Conservation (phyloP, 2,113 vertebrate genomes). For the Strigops habroptila region DNA sequence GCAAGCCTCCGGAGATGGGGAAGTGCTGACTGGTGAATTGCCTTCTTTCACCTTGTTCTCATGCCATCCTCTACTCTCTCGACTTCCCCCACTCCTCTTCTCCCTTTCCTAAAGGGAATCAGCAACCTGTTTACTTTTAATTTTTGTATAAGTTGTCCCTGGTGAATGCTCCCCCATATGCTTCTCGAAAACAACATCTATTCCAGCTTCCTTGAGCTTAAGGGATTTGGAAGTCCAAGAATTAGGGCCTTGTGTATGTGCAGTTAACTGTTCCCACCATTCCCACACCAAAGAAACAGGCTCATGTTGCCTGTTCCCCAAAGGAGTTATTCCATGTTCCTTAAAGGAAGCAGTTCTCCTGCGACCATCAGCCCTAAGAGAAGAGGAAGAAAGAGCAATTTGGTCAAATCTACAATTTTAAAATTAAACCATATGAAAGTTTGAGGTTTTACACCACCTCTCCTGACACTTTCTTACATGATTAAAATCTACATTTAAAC, state of each 20-base stretch:
- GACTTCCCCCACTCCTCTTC: not conserved
- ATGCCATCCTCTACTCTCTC: not conserved
- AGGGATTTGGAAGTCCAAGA: not conserved
- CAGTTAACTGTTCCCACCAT: not conserved
- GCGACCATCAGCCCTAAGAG: not conserved
- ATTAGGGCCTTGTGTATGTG: not conserved
- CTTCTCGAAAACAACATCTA: not conserved
- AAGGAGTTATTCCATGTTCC: not conserved
- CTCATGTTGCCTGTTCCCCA: not conserved
- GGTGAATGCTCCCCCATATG: not conserved
- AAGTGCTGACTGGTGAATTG: constrained; percentile 60
- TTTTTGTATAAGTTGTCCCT: not conserved
- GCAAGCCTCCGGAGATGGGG: constrained; percentile 48
- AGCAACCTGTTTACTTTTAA: not conserved
- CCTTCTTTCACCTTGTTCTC: constrained; percentile 41
- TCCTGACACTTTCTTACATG: not conserved
- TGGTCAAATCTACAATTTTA: not conserved
- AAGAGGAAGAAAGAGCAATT: not conserved
- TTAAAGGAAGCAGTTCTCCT: not conserved
- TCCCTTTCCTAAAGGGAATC: not conserved
- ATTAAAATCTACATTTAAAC: constrained; percentile 10
- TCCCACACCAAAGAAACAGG: not conserved
- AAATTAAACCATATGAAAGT: not conserved
- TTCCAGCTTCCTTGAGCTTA: not conserved
- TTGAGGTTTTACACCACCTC: not conserved